A percentile compares a stretch with the other conserved stretches of the same genome.
Evolutionary conservation across 2,888 invertebrate species (phyloP).

Genomic region (Drosophila neotestacea): DNA sequence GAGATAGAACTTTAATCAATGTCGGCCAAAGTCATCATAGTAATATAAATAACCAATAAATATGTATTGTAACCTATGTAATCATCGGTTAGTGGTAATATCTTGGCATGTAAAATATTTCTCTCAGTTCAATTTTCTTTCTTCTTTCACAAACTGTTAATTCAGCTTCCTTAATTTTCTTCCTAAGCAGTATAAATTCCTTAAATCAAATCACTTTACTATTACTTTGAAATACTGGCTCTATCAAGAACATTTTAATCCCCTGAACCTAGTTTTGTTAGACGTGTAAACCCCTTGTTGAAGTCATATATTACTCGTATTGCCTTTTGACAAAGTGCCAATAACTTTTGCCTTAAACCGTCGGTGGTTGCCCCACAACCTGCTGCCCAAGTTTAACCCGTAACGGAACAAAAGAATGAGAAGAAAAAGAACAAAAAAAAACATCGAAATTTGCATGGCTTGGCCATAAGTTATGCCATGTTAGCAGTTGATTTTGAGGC

Average conservation of each 20-base stretch:
- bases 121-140: too few species aligned
- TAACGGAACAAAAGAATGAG: constrained; percentile 52
- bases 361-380: constrained; percentile 32
- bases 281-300: constrained; percentile 41
- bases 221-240: background rate
- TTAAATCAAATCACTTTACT: too few species aligned
- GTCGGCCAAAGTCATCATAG: too few species aligned
- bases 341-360: constrained; percentile 70
- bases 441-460: constrained; percentile 71
- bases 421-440: background rate
- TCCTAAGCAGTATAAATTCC: too few species aligned
- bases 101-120: too few species aligned
- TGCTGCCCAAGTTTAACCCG: constrained; percentile 23
- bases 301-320: constrained; percentile 24
- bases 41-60: too few species aligned
- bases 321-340: constrained; percentile 78
- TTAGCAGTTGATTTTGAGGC: constrained; percentile 77
- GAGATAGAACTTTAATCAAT: too few species aligned
- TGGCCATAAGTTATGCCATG: constrained; percentile 79
- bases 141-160: too few species aligned
- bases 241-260: background rate
- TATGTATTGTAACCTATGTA: too few species aligned
- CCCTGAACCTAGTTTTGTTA: background rate
- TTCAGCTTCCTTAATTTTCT: too few species aligned
- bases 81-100: too few species aligned